Conservation (phyloP, 2,888 invertebrate species). For the Tryphoninae sp. region DNA sequence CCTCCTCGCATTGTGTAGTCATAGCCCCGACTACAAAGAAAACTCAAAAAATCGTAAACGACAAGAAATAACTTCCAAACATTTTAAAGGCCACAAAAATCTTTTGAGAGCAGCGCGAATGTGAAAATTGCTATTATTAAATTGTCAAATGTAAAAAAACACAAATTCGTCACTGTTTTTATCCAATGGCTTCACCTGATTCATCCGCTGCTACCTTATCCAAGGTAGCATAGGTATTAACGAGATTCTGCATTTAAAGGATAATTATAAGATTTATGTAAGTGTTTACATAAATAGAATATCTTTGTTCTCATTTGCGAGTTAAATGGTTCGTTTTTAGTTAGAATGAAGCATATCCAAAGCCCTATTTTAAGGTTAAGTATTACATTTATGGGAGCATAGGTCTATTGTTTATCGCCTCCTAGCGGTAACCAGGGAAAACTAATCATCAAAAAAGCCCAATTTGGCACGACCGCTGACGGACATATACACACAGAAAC, state of each 20-base stretch:
- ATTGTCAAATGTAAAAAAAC: background rate
- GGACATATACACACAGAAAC: background rate
- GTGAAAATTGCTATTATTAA: too few species aligned
- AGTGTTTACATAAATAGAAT: too few species aligned
- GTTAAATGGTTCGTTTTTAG: background rate
- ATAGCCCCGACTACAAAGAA: constrained; percentile 59
- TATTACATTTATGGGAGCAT: background rate
- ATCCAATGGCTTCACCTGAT: too few species aligned
- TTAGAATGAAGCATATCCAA: background rate
- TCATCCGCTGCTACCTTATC: background rate
- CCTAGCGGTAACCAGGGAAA: background rate
- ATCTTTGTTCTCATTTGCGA: too few species aligned
- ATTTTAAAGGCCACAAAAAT: too few species aligned
- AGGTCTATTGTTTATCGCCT: background rate
- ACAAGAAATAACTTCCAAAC: background rate
- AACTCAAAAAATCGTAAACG: background rate
- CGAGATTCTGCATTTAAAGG: background rate
- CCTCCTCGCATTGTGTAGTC: constrained; percentile 77
- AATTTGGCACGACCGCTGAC: background rate
- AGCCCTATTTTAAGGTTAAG: background rate
- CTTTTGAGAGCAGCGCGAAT: too few species aligned
- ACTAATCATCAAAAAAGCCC: background rate
- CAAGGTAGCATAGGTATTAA: background rate
- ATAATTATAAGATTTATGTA: background rate
- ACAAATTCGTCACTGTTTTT: background rate